Evolutionary conservation across 2,113 vertebrate species (phyloP).

Genomic region (Neodon shergylaensis): DNA sequence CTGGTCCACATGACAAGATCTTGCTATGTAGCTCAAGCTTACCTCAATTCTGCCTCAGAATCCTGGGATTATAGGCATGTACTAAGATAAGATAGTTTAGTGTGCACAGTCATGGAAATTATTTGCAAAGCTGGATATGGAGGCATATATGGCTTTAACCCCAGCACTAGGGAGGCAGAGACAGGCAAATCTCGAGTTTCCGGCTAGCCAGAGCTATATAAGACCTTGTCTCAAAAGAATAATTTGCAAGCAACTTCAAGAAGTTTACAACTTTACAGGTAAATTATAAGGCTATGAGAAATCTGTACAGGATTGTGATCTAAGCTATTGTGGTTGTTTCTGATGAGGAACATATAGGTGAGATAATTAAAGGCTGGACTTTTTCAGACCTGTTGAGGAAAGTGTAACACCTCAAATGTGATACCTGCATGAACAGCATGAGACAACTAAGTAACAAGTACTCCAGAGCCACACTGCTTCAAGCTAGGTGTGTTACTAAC

Average conservation of each 20-base stretch:
- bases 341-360: not conserved
- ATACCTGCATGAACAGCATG: not conserved
- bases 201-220: not conserved
- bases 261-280: not conserved
- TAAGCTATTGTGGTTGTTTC: constrained; percentile 39
- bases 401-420: not conserved
- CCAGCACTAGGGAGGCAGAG: not conserved
- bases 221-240: not conserved
- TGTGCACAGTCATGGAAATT: not conserved
- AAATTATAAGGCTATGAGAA: constrained; percentile 14
- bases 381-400: constrained; percentile 18
- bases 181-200: not conserved
- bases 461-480: not conserved
- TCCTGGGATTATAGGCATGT: not conserved
- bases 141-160: not conserved
- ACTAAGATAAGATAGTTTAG: not conserved
- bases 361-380: constrained; percentile 7
- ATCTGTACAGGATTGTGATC: not conserved
- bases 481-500: not conserved
- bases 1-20: not conserved
- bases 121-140: not conserved
- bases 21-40: not conserved
- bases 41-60: not conserved
- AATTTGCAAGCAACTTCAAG: not conserved
- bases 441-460: not conserved